A percentile compares a stretch with the other conserved stretches of the same genome.
Evolutionary conservation across 2,113 vertebrate genomes (phyloP).

Genomic region (Myotis davidii): DNA sequence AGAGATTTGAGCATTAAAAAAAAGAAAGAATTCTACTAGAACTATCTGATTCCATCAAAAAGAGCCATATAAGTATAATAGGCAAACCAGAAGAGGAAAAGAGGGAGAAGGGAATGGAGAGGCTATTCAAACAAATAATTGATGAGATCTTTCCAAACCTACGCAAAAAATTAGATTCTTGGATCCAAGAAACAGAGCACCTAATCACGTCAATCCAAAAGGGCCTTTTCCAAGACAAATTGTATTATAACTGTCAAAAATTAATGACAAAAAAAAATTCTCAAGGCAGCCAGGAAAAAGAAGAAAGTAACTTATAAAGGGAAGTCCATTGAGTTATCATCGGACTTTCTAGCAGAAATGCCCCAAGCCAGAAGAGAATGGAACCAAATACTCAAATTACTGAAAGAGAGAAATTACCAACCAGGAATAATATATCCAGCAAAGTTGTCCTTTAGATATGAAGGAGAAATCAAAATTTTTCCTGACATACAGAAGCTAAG

Average conservation of each 20-base stretch:
- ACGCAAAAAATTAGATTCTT: neutral
- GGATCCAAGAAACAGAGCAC: neutral
- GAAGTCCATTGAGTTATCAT: neutral
- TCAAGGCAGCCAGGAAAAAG: neutral
- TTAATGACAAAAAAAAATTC: neutral
- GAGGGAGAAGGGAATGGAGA: neutral
- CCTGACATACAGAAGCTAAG: neutral
- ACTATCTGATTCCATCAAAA: neutral
- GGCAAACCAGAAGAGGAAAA: neutral
- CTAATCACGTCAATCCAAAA: neutral
- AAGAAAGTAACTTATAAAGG: neutral
- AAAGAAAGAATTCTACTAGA: neutral
- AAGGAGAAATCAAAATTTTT: neutral
- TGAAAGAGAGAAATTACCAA: neutral
- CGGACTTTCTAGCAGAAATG: neutral
- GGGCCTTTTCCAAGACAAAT: neutral
- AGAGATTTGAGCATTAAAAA: neutral
- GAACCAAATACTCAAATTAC: neutral
- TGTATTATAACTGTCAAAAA: neutral
- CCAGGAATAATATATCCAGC: neutral
- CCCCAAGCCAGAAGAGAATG: neutral
- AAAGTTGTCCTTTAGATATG: neutral
- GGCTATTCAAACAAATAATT: neutral
- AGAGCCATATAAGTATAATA: neutral
- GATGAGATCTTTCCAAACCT: neutral